Evolutionary conservation across 1,140 invertebrate genomes (phyloP).

Genomic region (Mycetomoellerius zeteki): DNA sequence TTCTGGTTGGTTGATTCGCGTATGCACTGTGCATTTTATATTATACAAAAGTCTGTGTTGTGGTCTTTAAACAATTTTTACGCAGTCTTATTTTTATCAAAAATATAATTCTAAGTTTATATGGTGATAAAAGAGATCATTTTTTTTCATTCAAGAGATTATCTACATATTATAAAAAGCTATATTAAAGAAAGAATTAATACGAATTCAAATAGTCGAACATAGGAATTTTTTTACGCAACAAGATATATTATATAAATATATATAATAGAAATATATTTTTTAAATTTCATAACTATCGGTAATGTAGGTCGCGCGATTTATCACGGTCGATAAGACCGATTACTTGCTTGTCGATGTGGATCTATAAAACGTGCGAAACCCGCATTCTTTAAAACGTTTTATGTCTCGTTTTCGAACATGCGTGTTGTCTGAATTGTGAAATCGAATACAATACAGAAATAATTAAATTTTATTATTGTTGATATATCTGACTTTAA

Average conservation of each 20-base stretch:
- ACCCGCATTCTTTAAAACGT: not conserved
- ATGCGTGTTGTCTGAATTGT: too few relatives aligned
- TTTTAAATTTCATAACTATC: not conserved
- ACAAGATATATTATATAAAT: not conserved
- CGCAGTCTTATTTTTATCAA: not conserved
- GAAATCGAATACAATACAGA: too few relatives aligned
- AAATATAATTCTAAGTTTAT: constrained; percentile 4
- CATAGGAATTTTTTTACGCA: not conserved
- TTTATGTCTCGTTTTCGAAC: too few relatives aligned
- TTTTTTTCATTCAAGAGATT: not conserved
- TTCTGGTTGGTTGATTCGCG: too few relatives aligned
- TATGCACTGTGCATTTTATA: too few relatives aligned
- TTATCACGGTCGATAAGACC: not conserved
- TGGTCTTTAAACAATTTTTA: not conserved
- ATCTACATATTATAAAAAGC: not conserved
- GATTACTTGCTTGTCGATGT: not conserved
- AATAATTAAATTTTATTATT: too few relatives aligned
- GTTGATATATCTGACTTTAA: too few relatives aligned
- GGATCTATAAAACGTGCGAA: too few relatives aligned
- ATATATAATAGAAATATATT: not conserved
- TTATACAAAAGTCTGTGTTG: too few relatives aligned
- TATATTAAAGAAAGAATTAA: not conserved
- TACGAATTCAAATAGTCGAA: not conserved
- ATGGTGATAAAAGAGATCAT: not conserved
- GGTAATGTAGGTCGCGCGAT: not conserved